Evolutionary conservation across 2,888 invertebrate species (phyloP), one percentile per base, ranked within the genome.

Genomic region (Brachypterus glaber): DNA sequence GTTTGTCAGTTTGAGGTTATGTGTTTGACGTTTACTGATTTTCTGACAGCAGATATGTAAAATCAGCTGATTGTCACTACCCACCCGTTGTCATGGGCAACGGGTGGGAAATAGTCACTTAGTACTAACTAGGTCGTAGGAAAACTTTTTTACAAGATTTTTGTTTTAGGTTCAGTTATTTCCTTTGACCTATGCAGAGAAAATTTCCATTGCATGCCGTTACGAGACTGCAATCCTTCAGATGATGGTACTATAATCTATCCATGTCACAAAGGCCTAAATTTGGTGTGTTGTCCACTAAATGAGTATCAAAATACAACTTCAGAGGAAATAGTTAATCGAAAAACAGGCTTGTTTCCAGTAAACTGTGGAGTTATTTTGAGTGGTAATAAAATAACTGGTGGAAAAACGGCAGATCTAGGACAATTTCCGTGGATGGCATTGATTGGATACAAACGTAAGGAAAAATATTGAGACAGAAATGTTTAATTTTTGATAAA

Each of bases 341-440:
- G 43, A 30, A 38, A 44, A 35, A 45, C 40, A 16, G 30, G 37
- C 2, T 30, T 42, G 13, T 49, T 49, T 33, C 47, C 49, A 14
- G 27, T 33, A 24, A 31, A 46, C 7, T 49, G 49, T 35, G 49
- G 49, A 15, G 37, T 46, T 5, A 39, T 43, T 14, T 17, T 12
- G 17, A 30, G 30, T 3, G 44, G 41, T 16, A 37, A 49, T 12
- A 47, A 47, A 44, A 49, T 49, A 9, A 49, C 41, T 37, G 47
- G 29, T 9, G 35, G 35, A 3, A 60, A 66, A 30, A 54, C 57
- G 25, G 66, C 70, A 1, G 61, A 59, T 1, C 52, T 70, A 1
- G 72, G 70, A 14, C 71, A 74, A 46, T 76, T 70, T 51, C 76
- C 76, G 0, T 77, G 76, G 76, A 72, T 76, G 66, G 69, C 66